Evolutionary conservation across 2,888 invertebrate species (phyloP).

Genomic region (Calliphora vomitoria): DNA sequence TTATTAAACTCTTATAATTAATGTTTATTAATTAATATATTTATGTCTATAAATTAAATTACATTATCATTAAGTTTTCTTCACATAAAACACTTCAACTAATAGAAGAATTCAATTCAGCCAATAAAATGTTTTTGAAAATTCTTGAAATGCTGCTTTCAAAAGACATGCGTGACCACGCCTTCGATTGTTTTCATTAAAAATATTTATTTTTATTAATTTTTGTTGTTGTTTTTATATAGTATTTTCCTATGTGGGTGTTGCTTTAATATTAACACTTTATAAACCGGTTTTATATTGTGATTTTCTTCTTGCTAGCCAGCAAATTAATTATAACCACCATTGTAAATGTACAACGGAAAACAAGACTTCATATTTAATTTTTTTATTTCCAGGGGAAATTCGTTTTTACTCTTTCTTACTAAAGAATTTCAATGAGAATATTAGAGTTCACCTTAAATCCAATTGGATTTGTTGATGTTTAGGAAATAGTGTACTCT

Average conservation of each 20-base stretch:
- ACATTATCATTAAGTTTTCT: neutral
- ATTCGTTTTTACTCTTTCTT: slow-evolving; percentile 7
- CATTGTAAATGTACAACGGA: slow-evolving; percentile 55
- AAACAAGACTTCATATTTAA: slow-evolving; percentile 63
- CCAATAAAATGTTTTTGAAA: slow-evolving; percentile 29
- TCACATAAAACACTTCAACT: neutral
- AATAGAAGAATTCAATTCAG: neutral
- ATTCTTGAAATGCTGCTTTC: too few relatives aligned
- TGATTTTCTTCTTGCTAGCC: neutral
- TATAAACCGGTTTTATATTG: slow-evolving; percentile 60
- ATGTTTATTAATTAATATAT: slow-evolving; percentile 55
- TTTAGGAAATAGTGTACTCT: neutral
- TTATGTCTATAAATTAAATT: slow-evolving; percentile 26
- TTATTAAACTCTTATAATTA: slow-evolving; percentile 3
- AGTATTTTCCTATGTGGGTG: slow-evolving; percentile 45
- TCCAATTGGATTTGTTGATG: slow-evolving; percentile 70
- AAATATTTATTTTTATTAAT: neutral
- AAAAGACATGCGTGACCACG: slow-evolving; percentile 61
- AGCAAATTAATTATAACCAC: slow-evolving; percentile 51
- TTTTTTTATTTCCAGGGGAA: slow-evolving; percentile 45
- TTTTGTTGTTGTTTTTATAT: neutral
- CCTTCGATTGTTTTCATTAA: slow-evolving; percentile 12
- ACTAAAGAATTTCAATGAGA: neutral
- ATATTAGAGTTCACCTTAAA: slow-evolving; percentile 16
- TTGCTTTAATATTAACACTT: slow-evolving; percentile 51